Evolutionary conservation across 37 sponge, comb jelly and placozoan species (phyloP).

Genomic region (Haliclona indistincta): DNA sequence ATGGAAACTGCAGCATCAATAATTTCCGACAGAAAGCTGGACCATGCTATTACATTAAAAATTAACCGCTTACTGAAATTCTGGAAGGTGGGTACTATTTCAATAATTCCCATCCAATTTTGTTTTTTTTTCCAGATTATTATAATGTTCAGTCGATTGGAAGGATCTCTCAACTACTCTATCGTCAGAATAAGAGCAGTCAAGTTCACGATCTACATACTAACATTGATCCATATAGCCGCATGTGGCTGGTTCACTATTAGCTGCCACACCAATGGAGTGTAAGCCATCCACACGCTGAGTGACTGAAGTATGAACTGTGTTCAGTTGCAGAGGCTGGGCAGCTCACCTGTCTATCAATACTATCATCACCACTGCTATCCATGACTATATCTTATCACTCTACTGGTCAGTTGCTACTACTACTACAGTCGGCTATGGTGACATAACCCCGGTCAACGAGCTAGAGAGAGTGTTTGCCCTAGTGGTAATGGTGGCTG

Average conservation of each 20-base stretch:
- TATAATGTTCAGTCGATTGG: slow-evolving; percentile 42
- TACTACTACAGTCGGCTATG: slow-evolving; percentile 80
- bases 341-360: slow-evolving; percentile 35
- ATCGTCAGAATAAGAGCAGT: slow-evolving; percentile 39
- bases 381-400: slow-evolving; percentile 75
- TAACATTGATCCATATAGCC: slow-evolving; percentile 49
- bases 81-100: slow-evolving; percentile 51
- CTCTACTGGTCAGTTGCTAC: slow-evolving; percentile 82
- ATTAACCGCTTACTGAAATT: slow-evolving; percentile 74
- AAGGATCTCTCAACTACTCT: slow-evolving; percentile 60
- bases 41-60: slow-evolving; percentile 43
- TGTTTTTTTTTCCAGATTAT: slow-evolving; percentile 36
- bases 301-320: too few relatives aligned
- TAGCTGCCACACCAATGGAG: slow-evolving; percentile 51
- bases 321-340: slow-evolving; percentile 73
- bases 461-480: slow-evolving; percentile 57
- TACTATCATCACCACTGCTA: slow-evolving; percentile 21
- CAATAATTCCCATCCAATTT: slow-evolving; percentile 8
- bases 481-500: slow-evolving; percentile 53
- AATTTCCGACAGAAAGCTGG: slow-evolving; percentile 18
- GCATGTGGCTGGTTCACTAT: slow-evolving; percentile 79
- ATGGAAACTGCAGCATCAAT: slow-evolving; percentile 44
- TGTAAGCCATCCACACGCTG: slow-evolving; percentile 3
- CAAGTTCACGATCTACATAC: slow-evolving; percentile 70
- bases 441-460: slow-evolving; percentile 72